Conservation (phyloP, 2,888 invertebrate species). For the Gnatocerus cornutus region DNA sequence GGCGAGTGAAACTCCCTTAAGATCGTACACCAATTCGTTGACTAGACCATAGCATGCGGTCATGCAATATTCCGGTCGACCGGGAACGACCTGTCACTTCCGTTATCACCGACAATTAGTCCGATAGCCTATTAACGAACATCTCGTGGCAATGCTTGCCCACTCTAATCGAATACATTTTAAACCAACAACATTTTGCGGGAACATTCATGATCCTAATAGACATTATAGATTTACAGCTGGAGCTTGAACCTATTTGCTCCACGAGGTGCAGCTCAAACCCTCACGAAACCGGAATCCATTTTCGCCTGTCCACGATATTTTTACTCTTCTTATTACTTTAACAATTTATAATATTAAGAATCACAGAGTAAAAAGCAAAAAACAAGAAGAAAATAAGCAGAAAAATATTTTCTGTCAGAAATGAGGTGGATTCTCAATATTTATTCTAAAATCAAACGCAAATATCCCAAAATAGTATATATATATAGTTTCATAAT, state of each 20-base stretch:
- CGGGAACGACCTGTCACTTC: constrained; percentile 54
- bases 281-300: neutral
- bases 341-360: no score
- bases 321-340: no score
- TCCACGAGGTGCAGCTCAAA: neutral
- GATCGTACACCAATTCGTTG: constrained; percentile 62
- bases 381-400: no score
- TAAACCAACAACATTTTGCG: constrained; percentile 25
- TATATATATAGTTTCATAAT: no score
- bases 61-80: constrained; percentile 59
- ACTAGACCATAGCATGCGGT: constrained; percentile 58
- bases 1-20: constrained; percentile 61
- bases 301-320: no score
- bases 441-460: no score
- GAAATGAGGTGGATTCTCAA: no score
- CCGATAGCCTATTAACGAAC: constrained; percentile 43
- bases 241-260: neutral
- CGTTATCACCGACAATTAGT: constrained; percentile 51
- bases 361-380: no score
- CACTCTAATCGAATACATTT: constrained; percentile 37
- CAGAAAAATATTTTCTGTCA: no score
- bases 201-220: constrained; percentile 7
- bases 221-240: constrained; percentile 6
- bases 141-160: constrained; percentile 22
- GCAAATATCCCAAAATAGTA: no score